Base-by-base conservation (phyloP, 2,797 vertebrate species). In the Toxotes lorentzi region DNA sequence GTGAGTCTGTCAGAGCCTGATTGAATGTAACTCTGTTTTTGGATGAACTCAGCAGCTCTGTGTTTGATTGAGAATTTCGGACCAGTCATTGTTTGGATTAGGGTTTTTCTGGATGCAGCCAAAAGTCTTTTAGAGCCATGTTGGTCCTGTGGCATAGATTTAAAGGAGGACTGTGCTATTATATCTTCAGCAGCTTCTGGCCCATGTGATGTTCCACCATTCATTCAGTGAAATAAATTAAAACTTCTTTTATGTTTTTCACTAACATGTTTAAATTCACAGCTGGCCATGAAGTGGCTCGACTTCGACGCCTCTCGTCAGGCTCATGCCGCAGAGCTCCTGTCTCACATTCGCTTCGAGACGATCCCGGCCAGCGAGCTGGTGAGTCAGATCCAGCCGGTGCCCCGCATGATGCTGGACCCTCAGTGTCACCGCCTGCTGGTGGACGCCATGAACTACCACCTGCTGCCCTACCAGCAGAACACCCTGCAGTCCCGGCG, bases 391-490 rank as follows among this genome's bases (percentile, higher is more conserved):
- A 92, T 97, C 82, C 96, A 97, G 83, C 95, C 96, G 0, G 96
- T 96, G 78, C 93, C 96, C 9, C 91, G 91, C 50, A 96, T 97
- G 96, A 96, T 96, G 96, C 91, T 93, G 82, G 96, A 97, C 67
- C 93, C 96, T 0, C 95, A 94, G 67, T 97, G 96, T 68, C 96
- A 97, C 93, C 94, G 92, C 69, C 92, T 97, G 76, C 93, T 97
- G 23, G 96, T 97, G 73, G 96, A 97, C 32, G 96, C 96, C 70
- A 96, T 97, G 96, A 97, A 97, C 92, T 97, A 97, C 91, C 96
- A 97, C 93, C 92, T 97, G 76, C 95, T 97, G 76, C 96, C 96
- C 11, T 91, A 96, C 91, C 96, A 96, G 91, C 96, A 97, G 86
- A 97, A 97, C 85, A 89, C 87, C 7, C 93, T 97, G 76, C 96